These are phyloP conservation scores for Coracias cyanogaster DNA, from an alignment of 2,797 vertebrate genomes.

Conservation along the genomic window DNA sequence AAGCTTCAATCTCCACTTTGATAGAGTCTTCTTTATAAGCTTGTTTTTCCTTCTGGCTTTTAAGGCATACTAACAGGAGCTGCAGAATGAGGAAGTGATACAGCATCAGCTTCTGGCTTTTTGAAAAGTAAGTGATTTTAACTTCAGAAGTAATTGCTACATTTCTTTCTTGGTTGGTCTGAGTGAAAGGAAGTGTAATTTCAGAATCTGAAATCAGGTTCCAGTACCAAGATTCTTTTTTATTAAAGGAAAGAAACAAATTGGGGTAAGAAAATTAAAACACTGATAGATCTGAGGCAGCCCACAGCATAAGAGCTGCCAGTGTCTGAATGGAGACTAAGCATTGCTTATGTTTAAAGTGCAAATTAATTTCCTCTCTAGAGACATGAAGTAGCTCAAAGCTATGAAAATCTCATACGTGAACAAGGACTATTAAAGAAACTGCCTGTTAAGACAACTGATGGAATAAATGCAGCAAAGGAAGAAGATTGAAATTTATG, in stretches of 20 bases:
- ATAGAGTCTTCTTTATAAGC: neutral
- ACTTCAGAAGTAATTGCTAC: constrained; percentile 22
- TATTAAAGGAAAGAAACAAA: constrained; percentile 19
- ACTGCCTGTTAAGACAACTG: constrained; percentile 41
- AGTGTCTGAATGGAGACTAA: constrained; percentile 10
- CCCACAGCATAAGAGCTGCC: neutral
- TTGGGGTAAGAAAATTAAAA: neutral
- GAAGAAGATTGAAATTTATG: constrained; percentile 22
- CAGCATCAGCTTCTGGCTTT: neutral
- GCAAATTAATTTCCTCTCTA: constrained; percentile 60
- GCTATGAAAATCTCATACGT: constrained; percentile 32
- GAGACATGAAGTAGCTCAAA: constrained; percentile 58
- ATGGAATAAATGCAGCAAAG: constrained; percentile 28
- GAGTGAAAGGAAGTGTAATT: constrained; percentile 34
- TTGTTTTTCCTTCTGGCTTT: neutral
- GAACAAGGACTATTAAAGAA: constrained; percentile 44
- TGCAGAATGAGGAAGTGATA: neutral
- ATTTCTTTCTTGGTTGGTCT: neutral
- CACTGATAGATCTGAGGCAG: neutral
- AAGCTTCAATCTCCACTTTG: neutral
- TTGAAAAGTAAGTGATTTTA: constrained; percentile 35
- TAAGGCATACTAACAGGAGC: neutral
- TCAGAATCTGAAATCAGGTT: constrained; percentile 21
- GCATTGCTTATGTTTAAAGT: constrained; percentile 58
- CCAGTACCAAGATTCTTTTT: neutral